These are phyloP conservation scores for Drosophila tani DNA, from an alignment of 1,140 invertebrate species.

Conservation along the genomic window DNA sequence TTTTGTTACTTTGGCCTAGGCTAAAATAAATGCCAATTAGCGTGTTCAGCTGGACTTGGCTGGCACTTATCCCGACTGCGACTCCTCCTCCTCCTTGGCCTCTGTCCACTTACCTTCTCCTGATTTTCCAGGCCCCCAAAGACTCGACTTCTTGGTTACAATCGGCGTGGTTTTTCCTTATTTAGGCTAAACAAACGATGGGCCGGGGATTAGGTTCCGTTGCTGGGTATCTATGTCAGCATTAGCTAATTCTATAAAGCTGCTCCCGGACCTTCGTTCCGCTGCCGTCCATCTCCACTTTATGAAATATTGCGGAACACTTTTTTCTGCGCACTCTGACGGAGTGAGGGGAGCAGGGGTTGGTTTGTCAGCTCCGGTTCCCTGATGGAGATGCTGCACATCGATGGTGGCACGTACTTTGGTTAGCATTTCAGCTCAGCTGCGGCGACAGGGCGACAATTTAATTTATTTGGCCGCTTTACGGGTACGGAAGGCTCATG, in stretches of 20 bases:
- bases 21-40: constrained; percentile 39
- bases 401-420: constrained; percentile 73
- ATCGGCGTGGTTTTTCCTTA: constrained; percentile 33
- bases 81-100: not conserved
- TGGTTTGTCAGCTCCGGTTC: constrained; percentile 19
- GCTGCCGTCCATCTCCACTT: constrained; percentile 27
- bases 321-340: constrained; percentile 31
- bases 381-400: constrained; percentile 45
- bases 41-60: constrained; percentile 19
- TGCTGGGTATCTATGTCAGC: constrained; percentile 73
- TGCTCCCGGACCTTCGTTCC: constrained; percentile 11
- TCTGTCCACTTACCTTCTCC: constrained; percentile 4
- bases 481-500: constrained; percentile 10
- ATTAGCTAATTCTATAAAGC: constrained; percentile 73
- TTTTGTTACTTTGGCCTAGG: not conserved
- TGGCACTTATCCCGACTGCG: constrained; percentile 17
- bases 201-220: constrained; percentile 69
- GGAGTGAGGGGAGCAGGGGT: not conserved
- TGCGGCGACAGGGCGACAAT: constrained; percentile 75
- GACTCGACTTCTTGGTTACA: constrained; percentile 14
- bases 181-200: constrained; percentile 67
- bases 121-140: not conserved
- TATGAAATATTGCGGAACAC: constrained; percentile 76
- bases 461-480: constrained; percentile 79
- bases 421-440: constrained; percentile 81